Conservation (phyloP, 2,888 invertebrate genomes). For the Polietes domitor region DNA sequence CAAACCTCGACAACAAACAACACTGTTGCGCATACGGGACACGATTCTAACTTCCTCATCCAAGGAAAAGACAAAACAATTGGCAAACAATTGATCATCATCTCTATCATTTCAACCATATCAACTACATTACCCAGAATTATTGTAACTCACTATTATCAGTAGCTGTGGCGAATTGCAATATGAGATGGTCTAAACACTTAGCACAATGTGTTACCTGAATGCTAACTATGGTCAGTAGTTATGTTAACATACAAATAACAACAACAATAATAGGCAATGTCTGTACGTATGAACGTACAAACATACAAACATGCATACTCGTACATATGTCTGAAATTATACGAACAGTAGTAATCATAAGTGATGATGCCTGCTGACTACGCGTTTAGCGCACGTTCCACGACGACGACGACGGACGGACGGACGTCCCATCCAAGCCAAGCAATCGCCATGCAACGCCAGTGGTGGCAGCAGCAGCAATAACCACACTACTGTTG, state of each 20-base stretch:
- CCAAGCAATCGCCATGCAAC: slow-evolving; percentile 21
- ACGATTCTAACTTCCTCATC: background rate
- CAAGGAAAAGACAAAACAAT: background rate
- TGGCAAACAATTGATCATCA: slow-evolving; percentile 4
- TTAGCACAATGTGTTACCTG: slow-evolving; percentile 48
- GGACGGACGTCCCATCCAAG: background rate
- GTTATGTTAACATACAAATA: slow-evolving; percentile 66
- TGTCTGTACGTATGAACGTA: background rate
- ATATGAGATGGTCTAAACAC: slow-evolving; percentile 37
- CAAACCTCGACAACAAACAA: too few species aligned
- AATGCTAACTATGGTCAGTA: slow-evolving; percentile 64
- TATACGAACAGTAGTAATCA: slow-evolving; percentile 58
- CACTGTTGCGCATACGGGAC: too few species aligned
- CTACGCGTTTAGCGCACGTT: slow-evolving; percentile 65
- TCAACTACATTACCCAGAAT: slow-evolving; percentile 54
- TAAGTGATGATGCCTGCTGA: slow-evolving; percentile 67
- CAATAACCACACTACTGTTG: slow-evolving; percentile 20
- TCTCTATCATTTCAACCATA: slow-evolving; percentile 36
- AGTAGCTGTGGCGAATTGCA: slow-evolving; percentile 9
- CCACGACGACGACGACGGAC: too few species aligned
- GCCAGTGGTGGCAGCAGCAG: slow-evolving; percentile 27
- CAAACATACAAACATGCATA: too few species aligned
- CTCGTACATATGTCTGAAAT: background rate
- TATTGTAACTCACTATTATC: slow-evolving; percentile 36
- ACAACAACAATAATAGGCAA: slow-evolving; percentile 54